These are phyloP conservation scores for Lytechinus pictus DNA, from an alignment of 35 echinoderm and acorn worm genomes.

Conservation along the genomic window DNA sequence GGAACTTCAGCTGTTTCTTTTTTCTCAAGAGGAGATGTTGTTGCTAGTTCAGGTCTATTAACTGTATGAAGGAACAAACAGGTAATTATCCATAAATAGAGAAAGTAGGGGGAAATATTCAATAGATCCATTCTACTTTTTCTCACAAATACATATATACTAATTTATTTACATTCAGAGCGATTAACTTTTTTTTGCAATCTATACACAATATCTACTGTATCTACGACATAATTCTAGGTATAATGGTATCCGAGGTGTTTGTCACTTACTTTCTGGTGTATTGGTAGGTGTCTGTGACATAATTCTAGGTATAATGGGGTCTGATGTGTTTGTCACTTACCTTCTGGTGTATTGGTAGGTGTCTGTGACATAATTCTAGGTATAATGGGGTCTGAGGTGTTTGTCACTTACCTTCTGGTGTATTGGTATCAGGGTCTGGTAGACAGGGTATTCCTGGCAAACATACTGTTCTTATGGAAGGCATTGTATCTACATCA, in stretches of 20 bases:
- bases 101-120: too few relatives aligned
- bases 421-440: slow-evolving; percentile 48
- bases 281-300: slow-evolving; percentile 36
- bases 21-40: neutral
- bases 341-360: too few relatives aligned
- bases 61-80: neutral
- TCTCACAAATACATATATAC: neutral
- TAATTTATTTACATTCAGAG: neutral
- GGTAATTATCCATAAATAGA: neutral
- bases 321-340: neutral
- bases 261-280: neutral
- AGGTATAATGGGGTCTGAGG: neutral
- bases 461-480: slow-evolving; percentile 41
- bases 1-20: neutral
- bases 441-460: slow-evolving; percentile 55
- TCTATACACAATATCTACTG: too few relatives aligned
- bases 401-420: slow-evolving; percentile 3
- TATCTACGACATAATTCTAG: neutral
- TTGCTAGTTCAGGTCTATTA: slow-evolving; percentile 4
- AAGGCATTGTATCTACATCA: slow-evolving; percentile 49
- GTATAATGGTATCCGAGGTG: too few relatives aligned
- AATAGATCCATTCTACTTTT: neutral
- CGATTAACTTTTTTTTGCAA: neutral
- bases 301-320: neutral
- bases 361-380: neutral